phyloP scores from a whole-genome alignment of 1,140 invertebrate genomes.

The Pissodes strobi region DNA sequence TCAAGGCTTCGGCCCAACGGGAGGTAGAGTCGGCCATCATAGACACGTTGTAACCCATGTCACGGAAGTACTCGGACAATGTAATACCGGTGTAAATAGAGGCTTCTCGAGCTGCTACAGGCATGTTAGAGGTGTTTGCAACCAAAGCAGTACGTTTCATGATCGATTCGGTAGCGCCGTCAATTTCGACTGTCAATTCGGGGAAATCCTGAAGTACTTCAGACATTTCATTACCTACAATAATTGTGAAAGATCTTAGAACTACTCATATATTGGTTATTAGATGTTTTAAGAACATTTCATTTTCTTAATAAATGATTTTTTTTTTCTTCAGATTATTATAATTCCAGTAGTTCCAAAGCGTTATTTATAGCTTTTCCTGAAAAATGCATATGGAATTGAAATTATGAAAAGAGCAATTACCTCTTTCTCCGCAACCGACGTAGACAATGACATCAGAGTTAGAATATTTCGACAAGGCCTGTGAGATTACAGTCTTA shows the following conservation, averaged over 20 bases:
- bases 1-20: conserved; percentile 98
- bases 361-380: neutral
- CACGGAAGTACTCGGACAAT: conserved; percentile 96
- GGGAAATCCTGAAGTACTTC: conserved; percentile 98
- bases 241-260: no score
- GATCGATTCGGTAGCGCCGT: conserved; percentile 95
- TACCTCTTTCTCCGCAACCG: conserved; percentile 96
- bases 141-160: conserved; percentile 99
- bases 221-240: conserved; percentile 76
- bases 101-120: conserved; percentile 99
- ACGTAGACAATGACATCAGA: conserved; percentile 99
- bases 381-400: no score
- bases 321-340: neutral
- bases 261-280: no score
- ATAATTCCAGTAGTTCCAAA: neutral
- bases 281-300: no score
- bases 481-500: conserved; percentile 99
- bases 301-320: neutral
- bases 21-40: conserved; percentile 99
- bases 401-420: no score
- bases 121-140: conserved; percentile 99
- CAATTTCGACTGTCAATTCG: conserved; percentile 95
- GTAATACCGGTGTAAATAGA: conserved; percentile 99
- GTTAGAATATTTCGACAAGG: conserved; percentile 99
- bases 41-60: conserved; percentile 99